Percentiles rank a stretch among this genome's conserved stretches.
Evolutionary conservation across 1,140 invertebrate species (phyloP).

Genomic region (Macrosteles quadrilineatus): DNA sequence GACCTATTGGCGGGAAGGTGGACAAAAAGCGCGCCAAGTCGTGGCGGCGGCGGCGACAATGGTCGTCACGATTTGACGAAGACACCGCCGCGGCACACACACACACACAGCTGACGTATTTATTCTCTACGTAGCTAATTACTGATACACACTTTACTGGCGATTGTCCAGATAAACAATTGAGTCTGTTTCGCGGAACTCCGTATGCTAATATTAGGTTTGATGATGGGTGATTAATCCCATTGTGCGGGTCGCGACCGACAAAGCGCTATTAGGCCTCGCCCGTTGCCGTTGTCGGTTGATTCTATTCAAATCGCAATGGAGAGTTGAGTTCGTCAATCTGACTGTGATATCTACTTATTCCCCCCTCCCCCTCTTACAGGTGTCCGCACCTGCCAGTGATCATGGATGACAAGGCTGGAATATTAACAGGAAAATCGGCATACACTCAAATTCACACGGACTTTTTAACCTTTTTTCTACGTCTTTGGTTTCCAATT

Average conservation of each 20-base stretch:
- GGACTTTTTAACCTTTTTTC: too few relatives aligned
- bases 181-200: conserved; percentile 1
- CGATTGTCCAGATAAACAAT: conserved; percentile 21
- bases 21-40: too few relatives aligned
- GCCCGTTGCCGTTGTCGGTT: background rate
- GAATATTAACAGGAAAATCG: too few relatives aligned
- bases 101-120: conserved; percentile 16
- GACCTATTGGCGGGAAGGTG: too few relatives aligned
- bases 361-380: background rate
- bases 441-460: too few relatives aligned
- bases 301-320: conserved; percentile 30
- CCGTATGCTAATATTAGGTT: conserved; percentile 5
- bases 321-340: conserved; percentile 8
- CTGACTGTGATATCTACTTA: conserved; percentile 12
- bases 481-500: too few relatives aligned
- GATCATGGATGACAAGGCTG: too few relatives aligned
- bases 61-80: background rate
- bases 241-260: conserved; percentile 20
- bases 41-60: background rate
- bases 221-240: conserved; percentile 15
- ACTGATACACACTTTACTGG: conserved; percentile 20
- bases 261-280: conserved; percentile 28
- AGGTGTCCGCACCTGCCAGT: too few relatives aligned
- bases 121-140: conserved; percentile 11
- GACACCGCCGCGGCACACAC: background rate